Conservation (phyloP, 92 coral and sea anemone genomes). For the Porites cylindrica region DNA sequence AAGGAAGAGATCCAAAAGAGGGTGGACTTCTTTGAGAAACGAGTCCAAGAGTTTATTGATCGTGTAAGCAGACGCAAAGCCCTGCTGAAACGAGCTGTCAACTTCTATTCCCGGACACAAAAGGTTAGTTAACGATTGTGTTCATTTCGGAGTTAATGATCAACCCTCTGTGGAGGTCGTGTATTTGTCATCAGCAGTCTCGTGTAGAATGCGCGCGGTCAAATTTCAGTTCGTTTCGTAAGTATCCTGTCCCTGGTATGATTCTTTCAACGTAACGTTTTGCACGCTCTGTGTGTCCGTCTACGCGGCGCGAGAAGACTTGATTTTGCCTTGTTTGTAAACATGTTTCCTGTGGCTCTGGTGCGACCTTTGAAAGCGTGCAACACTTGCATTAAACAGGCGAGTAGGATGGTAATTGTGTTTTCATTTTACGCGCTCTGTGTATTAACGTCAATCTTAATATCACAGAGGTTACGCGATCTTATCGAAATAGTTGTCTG, state of each 20-base stretch:
- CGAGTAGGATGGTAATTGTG: constrained; percentile 48
- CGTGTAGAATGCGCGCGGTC: constrained; percentile 7
- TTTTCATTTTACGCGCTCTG: constrained; percentile 15
- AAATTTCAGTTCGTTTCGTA: constrained; percentile 18
- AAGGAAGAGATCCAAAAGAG: constrained; percentile 92
- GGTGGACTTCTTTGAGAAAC: constrained; percentile 92
- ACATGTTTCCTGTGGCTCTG: constrained; percentile 82
- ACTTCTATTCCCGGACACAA: constrained; percentile 96
- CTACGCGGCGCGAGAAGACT: background rate
- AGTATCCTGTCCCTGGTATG: constrained; percentile 5
- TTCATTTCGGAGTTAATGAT: constrained; percentile 34
- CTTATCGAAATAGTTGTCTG: constrained; percentile 33
- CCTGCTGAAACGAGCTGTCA: constrained; percentile 95
- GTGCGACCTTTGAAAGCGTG: constrained; percentile 79
- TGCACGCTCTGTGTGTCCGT: constrained; percentile 35
- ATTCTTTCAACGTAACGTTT: constrained; percentile 50
- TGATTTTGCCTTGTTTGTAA: constrained; percentile 7
- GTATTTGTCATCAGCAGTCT: background rate
- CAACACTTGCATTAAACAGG: constrained; percentile 83
- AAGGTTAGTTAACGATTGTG: constrained; percentile 70
- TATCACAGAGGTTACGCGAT: constrained; percentile 41
- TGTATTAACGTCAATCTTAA: constrained; percentile 18
- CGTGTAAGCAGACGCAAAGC: constrained; percentile 95
- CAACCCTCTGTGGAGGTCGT: constrained; percentile 34
- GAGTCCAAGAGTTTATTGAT: constrained; percentile 94